Evolutionary conservation across 1,140 invertebrate species (phyloP), one percentile per base, ranked within the genome.

Genomic region (Phthorimaea operculella): DNA sequence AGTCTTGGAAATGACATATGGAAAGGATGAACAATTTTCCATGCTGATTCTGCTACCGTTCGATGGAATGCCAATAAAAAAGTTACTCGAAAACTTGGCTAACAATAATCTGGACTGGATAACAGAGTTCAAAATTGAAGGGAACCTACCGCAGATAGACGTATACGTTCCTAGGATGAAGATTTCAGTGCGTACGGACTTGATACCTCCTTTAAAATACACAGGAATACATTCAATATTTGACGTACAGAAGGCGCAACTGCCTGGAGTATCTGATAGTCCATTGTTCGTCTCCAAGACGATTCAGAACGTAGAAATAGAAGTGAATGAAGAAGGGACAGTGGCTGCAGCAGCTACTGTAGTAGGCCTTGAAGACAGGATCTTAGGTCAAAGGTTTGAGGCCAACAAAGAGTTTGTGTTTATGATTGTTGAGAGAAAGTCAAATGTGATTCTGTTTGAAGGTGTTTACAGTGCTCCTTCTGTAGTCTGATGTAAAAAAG

Each of bases 251-350:
- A 87, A 68, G 39, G 89, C 91, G 3, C 87, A 93, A 68, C 79
- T 94, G 15, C 87, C 89, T 10, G 89, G 89, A 15, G 90, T 93
- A 7, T 80, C 88, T 33, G 76, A 87, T 17, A 74, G 87, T 63
- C 72, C 80, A 14, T 59, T 88, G 39, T 90, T 59, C 77, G 80
- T 85, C 65, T 92, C 66, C 64, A 85, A 69, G 74, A 83, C 77
- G 1, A 65, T 92, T 36, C 92, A 94, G 65, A 92, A 91, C 68
- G 89, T 91, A 6, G 90, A 89, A 64, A 88, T 94, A 55, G 89
- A 92, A 64, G 89, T 94, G 0, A 90, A 89, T 56, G 92, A 94
- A 80, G 88, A 92, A 68, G 92, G 92, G 9, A 92, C 89, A 5
- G 86, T 91, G 14, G 92, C 92, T 14, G 86, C 90, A 15, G 89